A percentile compares a stretch with the other conserved stretches of the same genome.
phyloP scores from a whole-genome alignment of 2,888 invertebrate genomes.

The Furcula furcula region DNA sequence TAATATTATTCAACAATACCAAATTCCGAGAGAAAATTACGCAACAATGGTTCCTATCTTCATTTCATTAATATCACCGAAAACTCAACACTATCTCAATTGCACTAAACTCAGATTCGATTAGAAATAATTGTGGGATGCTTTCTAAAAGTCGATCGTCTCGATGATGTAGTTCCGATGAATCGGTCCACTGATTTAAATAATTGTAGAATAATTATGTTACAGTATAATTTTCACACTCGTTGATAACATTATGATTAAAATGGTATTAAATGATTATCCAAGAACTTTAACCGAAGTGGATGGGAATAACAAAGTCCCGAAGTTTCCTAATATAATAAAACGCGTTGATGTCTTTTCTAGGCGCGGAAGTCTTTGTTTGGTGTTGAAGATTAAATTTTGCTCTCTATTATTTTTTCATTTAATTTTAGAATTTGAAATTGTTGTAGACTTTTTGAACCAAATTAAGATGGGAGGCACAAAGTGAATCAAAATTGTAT shows the following conservation, averaged over 20 bases:
- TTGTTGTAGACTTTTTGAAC: no score
- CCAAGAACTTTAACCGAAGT: no score
- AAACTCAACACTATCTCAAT: slow-evolving; percentile 1
- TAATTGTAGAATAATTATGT: no score
- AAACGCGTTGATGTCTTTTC: slow-evolving; percentile 32
- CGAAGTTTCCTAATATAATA: no score
- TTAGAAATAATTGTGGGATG: slow-evolving; percentile 17
- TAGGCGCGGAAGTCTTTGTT: background rate
- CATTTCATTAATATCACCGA: background rate
- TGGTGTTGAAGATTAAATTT: background rate
- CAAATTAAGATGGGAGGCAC: no score
- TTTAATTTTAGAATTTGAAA: no score
- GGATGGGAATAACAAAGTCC: no score
- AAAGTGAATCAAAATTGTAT: no score
- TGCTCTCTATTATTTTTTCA: no score
- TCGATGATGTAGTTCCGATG: background rate
- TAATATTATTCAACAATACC: slow-evolving; percentile 15
- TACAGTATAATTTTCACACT: no score
- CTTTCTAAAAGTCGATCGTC: slow-evolving; percentile 30
- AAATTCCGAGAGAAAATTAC: slow-evolving; percentile 6
- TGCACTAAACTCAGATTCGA: slow-evolving; percentile 4
- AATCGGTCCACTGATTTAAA: background rate
- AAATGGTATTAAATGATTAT: no score
- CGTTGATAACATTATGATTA: no score
- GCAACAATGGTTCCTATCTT: slow-evolving; percentile 5